Conservation (phyloP, 2,113 vertebrate genomes). For the Aphyosemion australe region DNA sequence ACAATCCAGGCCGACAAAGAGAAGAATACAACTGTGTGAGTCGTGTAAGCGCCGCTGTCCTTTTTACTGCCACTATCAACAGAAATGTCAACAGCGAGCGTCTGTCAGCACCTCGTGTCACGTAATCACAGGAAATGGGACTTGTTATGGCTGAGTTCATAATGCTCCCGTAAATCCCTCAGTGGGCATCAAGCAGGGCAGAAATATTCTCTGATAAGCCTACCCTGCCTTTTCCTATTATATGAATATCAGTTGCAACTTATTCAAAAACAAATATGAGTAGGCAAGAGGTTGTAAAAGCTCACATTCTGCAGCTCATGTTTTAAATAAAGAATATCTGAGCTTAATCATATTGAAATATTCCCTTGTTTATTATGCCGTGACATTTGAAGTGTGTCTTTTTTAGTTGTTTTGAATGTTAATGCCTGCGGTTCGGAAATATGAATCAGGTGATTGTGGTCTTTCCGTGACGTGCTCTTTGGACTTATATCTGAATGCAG, state of each 20-base stretch:
- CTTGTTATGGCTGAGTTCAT: slow-evolving; percentile 58
- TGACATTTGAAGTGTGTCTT: slow-evolving; percentile 75
- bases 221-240: slow-evolving; percentile 43
- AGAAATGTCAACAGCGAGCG: slow-evolving; percentile 75
- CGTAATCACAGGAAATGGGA: slow-evolving; percentile 58
- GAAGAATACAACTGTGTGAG: slow-evolving; percentile 40
- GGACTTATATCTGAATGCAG: slow-evolving; percentile 65
- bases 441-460: slow-evolving; percentile 54
- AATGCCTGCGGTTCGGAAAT: slow-evolving; percentile 53
- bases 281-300: slow-evolving; percentile 49
- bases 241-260: slow-evolving; percentile 55
- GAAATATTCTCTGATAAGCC: slow-evolving; percentile 51
- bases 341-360: slow-evolving; percentile 34
- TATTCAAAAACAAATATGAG: slow-evolving; percentile 64
- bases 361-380: slow-evolving; percentile 65
- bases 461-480: slow-evolving; percentile 70
- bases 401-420: slow-evolving; percentile 61
- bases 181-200: slow-evolving; percentile 51
- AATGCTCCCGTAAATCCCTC: slow-evolving; percentile 57
- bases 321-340: slow-evolving; percentile 14
- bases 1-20: slow-evolving; percentile 48
- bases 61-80: slow-evolving; percentile 72
- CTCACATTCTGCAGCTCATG: slow-evolving; percentile 30
- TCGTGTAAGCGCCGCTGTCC: slow-evolving; percentile 42
- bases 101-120: slow-evolving; percentile 65